Percentiles rank a stretch among this genome's conserved stretches.
Conservation (phyloP, 2,113 vertebrate genomes). For the Murina feae region DNA sequence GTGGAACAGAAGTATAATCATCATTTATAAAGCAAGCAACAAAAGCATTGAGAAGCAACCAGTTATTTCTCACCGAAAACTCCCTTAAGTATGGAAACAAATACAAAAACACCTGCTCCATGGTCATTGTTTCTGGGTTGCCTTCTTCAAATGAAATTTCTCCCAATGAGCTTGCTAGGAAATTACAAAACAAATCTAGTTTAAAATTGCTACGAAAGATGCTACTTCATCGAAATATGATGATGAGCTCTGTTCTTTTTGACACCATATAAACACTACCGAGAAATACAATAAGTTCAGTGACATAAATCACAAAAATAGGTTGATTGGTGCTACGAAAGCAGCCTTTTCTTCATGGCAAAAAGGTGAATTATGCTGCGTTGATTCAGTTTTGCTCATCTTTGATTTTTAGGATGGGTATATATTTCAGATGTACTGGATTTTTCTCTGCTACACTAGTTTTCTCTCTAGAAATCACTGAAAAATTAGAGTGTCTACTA, state of each 20-base stretch:
- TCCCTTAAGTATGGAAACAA: background rate
- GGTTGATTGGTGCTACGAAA: background rate
- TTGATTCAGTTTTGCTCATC: background rate
- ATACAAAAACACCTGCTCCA: constrained; percentile 1
- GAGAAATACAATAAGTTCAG: background rate
- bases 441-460: background rate
- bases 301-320: background rate
- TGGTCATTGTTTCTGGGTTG: constrained; percentile 11
- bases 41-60: background rate
- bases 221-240: background rate
- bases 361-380: background rate
- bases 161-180: background rate
- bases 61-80: background rate
- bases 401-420: background rate
- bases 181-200: background rate
- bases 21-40: background rate
- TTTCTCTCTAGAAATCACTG: background rate
- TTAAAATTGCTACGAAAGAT: background rate
- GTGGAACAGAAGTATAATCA: background rate
- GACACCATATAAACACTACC: background rate
- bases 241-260: background rate
- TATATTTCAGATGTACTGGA: background rate
- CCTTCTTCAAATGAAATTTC: constrained; percentile 41
- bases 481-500: background rate
- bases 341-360: background rate